Percentiles rank a stretch among this genome's conserved stretches.
Evolutionary conservation across 2,888 invertebrate species (phyloP).

Genomic region (Cephus pulcher): DNA sequence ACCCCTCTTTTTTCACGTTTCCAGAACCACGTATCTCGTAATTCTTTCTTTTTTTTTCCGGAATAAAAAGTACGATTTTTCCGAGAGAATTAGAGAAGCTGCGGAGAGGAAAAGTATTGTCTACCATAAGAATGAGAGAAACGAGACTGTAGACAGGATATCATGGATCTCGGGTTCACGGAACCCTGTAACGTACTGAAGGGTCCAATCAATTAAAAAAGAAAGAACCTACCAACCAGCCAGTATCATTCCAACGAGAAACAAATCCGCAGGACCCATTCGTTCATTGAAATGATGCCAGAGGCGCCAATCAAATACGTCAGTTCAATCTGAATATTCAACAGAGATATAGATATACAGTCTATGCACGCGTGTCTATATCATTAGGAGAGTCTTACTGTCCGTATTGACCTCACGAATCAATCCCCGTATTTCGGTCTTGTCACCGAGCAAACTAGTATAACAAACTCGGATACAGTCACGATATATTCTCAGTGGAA

Average conservation of each 20-base stretch:
- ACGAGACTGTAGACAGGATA: neutral
- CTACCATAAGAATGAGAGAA: neutral
- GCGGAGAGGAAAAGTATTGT: neutral
- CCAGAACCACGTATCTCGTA: neutral
- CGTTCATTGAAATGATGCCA: constrained; percentile 49
- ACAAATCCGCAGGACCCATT: constrained; percentile 43
- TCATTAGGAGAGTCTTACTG: constrained; percentile 31
- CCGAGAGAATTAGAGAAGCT: neutral
- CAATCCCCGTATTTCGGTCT: neutral
- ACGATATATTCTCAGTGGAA: neutral
- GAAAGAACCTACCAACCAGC: constrained; percentile 21
- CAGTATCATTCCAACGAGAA: constrained; percentile 10
- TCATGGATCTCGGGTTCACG: neutral
- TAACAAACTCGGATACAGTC: neutral
- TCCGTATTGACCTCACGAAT: constrained; percentile 21
- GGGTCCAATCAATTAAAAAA: constrained; percentile 47
- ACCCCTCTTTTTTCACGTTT: neutral
- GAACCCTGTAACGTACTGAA: constrained; percentile 40
- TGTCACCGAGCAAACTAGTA: neutral
- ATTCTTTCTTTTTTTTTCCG: neutral
- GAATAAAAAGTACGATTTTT: neutral
- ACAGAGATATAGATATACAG: constrained; percentile 39
- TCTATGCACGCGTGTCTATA: constrained; percentile 29
- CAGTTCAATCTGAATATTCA: constrained; percentile 46
- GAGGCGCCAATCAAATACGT: constrained; percentile 49